Base-by-base conservation (phyloP, 2,888 invertebrate genomes). In the Pachydiplax longipennis region DNA sequence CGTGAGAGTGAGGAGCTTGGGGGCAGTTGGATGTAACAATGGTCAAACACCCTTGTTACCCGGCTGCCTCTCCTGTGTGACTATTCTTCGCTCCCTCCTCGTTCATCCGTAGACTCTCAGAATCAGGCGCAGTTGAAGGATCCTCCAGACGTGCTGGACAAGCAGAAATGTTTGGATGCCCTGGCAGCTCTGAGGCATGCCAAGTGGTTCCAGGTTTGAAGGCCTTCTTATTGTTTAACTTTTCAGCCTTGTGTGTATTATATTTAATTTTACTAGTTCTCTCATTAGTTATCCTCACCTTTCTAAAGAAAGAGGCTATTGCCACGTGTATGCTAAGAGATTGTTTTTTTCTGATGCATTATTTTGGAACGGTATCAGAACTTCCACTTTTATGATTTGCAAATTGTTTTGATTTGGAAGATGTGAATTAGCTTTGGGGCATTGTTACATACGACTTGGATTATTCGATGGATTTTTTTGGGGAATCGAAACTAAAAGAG, bases 101-200 rank as follows among this genome's bases (percentile, higher is more conserved):
- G 91, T 91, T 91, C 91, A 91, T 91, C 91, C 91, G 91, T 92
- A 91, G 92, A 92, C 92, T 91, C 92, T 92, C 92, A 92, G 92
- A 92, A 91, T 92, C 92, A 92, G 92, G 92, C 93, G 92, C 93
- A 93, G 93, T 94, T 94, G 93, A 95, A 95, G 95, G 96, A 96
- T 93, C 96, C 96, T 92, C 96, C 96, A 95, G 99, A 99, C 96
- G 97, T 98, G 95, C 97, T 99, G 96, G 98, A 99, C 96, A 98
- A 98, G 96, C 98, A 98, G 96, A 99, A 99, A 96, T 99, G 99
- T 97, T 97, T 99, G 96, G 97, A 99, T 96, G 99, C 99, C 96
- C 97, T 99, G 96, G 99, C 99, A 96, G 98, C 98, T 95, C 97
- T 99, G 95, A 98, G 99, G 96, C 99, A 99, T 97, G 98, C 99